A percentile compares a stretch with the other conserved stretches of the same genome.
Conservation (phyloP, 2,888 invertebrate genomes). For the Cybosia mesomella region DNA sequence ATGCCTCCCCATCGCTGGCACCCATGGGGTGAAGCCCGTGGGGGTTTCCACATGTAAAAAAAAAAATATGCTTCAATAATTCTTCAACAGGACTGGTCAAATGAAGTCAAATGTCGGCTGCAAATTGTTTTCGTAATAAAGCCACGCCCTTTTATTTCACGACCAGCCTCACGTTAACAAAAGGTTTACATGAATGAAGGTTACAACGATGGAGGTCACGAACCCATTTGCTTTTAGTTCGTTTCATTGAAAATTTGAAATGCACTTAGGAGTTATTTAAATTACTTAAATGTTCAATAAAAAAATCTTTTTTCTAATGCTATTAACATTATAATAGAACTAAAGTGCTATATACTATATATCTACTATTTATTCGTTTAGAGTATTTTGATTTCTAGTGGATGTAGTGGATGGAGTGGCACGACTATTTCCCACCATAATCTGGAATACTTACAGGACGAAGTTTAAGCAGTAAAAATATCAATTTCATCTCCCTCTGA, state of each 20-base stretch:
- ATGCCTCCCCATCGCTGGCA: no score
- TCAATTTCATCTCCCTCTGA: no score
- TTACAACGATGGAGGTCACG: constrained; percentile 35
- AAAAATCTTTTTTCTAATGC: constrained; percentile 10
- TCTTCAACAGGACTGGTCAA: neutral
- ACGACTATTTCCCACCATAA: no score
- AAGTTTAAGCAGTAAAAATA: no score
- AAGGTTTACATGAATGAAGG: constrained; percentile 39
- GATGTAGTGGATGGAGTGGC: no score
- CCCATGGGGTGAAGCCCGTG: no score
- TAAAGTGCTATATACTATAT: no score
- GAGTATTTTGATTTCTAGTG: no score
- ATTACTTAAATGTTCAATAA: constrained; percentile 29
- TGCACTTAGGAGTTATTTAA: constrained; percentile 39
- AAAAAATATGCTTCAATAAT: constrained; percentile 5
- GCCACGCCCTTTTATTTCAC: constrained; percentile 30
- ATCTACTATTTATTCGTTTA: no score
- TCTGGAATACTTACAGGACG: no score
- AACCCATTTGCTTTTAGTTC: constrained; percentile 36
- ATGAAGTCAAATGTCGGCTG: constrained; percentile 8
- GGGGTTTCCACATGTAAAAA: no score
- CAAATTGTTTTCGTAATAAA: constrained; percentile 7
- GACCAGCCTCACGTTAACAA: constrained; percentile 35
- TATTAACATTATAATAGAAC: no score
- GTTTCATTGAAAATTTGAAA: constrained; percentile 38